Percentiles rank a stretch among this genome's conserved stretches.
phyloP scores from a whole-genome alignment of 2,888 invertebrate species.

The Tanaodytes sp. region DNA sequence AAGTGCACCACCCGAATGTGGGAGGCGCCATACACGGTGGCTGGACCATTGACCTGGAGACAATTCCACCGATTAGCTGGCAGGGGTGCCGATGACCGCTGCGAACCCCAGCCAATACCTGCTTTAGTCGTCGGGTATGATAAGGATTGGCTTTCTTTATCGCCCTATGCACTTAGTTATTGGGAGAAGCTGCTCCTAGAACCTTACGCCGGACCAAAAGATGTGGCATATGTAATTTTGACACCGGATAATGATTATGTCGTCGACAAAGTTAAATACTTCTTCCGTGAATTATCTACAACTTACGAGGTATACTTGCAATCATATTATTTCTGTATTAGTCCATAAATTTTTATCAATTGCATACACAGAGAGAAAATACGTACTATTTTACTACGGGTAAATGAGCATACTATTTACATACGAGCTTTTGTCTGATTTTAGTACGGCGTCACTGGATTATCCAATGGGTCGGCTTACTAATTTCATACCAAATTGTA shows the following conservation, averaged over 20 bases:
- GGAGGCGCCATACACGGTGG: slow-evolving; percentile 93
- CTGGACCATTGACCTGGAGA: slow-evolving; percentile 98
- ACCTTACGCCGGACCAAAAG: slow-evolving; percentile 95
- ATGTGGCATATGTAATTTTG: slow-evolving; percentile 95
- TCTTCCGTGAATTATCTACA: slow-evolving; percentile 93
- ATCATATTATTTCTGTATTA: no score
- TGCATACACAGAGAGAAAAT: not conserved
- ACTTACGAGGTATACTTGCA: slow-evolving; percentile 83
- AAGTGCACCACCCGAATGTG: slow-evolving; percentile 90
- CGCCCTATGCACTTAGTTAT: slow-evolving; percentile 94
- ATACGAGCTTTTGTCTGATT: no score
- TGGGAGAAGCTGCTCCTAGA: slow-evolving; percentile 98
- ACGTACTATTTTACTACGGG: not conserved
- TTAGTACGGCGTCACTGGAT: no score
- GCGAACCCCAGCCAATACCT: slow-evolving; percentile 97
- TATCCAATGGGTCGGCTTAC: no score
- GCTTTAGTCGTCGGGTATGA: slow-evolving; percentile 95
- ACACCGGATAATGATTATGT: slow-evolving; percentile 93
- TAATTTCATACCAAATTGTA: no score
- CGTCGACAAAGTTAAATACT: slow-evolving; percentile 83
- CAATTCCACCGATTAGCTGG: slow-evolving; percentile 97
- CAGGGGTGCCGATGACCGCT: slow-evolving; percentile 93
- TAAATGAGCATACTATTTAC: no score
- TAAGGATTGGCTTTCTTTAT: slow-evolving; percentile 93
- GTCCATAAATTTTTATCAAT: not conserved